Conservation (phyloP, 2,888 invertebrate genomes). For the Apodemia zela region DNA sequence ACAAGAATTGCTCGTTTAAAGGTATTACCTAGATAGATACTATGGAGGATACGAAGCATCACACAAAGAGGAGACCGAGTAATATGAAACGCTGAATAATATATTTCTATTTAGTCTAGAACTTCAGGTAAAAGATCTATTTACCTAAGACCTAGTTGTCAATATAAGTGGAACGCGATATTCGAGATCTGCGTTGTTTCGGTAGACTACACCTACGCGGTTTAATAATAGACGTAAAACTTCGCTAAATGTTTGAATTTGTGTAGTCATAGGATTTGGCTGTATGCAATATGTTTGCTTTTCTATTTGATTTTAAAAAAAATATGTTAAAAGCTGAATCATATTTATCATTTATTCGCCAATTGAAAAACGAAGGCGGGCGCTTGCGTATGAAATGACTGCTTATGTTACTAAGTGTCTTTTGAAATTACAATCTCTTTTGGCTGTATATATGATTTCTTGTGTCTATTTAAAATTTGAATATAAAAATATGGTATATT, state of each 20-base stretch:
- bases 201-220: slow-evolving; percentile 9
- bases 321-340: background rate
- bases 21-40: too few relatives aligned
- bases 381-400: too few relatives aligned
- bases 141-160: slow-evolving; percentile 10
- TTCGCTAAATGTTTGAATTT: slow-evolving; percentile 10
- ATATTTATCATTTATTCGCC: background rate
- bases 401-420: too few relatives aligned
- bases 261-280: background rate
- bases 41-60: too few relatives aligned
- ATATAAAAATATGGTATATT: too few relatives aligned
- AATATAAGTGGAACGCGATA: background rate
- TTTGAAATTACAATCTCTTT: too few relatives aligned
- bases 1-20: too few relatives aligned
- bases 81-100: too few relatives aligned
- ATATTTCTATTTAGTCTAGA: background rate
- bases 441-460: too few relatives aligned
- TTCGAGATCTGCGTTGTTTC: slow-evolving; percentile 7
- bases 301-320: background rate
- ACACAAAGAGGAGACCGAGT: too few relatives aligned
- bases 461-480: too few relatives aligned
- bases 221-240: slow-evolving; percentile 3
- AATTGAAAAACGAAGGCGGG: too few relatives aligned
- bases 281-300: slow-evolving; percentile 6
- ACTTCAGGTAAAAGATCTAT: background rate